A percentile compares a stretch with the other conserved stretches of the same genome.
phyloP scores from a whole-genome alignment of 2,113 vertebrate species.

The Pseudorasbora parva region DNA sequence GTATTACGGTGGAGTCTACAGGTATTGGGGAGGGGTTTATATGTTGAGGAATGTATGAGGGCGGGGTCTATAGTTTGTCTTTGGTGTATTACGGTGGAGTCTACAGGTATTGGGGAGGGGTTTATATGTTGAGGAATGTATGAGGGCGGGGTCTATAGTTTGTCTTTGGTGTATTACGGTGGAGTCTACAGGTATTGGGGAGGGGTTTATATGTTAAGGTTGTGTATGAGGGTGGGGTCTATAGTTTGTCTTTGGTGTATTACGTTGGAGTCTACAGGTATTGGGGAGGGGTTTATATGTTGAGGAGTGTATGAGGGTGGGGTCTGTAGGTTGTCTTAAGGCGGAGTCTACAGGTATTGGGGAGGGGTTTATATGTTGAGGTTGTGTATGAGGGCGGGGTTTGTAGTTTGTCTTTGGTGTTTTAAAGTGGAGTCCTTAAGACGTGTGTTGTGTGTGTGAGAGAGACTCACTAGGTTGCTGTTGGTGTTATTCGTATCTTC shows the following conservation, averaged over 20 bases:
- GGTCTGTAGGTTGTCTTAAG: not conserved
- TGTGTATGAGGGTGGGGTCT: not conserved
- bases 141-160: not conserved
- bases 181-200: not conserved
- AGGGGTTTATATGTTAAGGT: not conserved
- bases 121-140: not conserved
- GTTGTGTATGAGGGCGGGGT: not conserved
- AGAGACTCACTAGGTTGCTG: constrained; percentile 80
- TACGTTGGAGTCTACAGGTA: not conserved
- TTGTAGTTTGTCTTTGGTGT: not conserved
- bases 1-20: not conserved
- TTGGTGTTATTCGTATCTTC: constrained; percentile 90
- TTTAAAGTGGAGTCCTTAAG: not conserved
- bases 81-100: not conserved
- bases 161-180: fast-evolving
- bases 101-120: not conserved
- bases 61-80: not conserved
- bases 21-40: not conserved
- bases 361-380: not conserved
- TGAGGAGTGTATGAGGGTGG: not conserved
- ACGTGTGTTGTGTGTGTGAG: not conserved
- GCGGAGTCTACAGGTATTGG: not conserved
- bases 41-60: not conserved
- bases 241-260: not conserved
- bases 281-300: not conserved